Evolutionary conservation across 2,113 vertebrate genomes (phyloP), one percentile per base, ranked within the genome.

Genomic region (Heteronetta atricapilla): DNA sequence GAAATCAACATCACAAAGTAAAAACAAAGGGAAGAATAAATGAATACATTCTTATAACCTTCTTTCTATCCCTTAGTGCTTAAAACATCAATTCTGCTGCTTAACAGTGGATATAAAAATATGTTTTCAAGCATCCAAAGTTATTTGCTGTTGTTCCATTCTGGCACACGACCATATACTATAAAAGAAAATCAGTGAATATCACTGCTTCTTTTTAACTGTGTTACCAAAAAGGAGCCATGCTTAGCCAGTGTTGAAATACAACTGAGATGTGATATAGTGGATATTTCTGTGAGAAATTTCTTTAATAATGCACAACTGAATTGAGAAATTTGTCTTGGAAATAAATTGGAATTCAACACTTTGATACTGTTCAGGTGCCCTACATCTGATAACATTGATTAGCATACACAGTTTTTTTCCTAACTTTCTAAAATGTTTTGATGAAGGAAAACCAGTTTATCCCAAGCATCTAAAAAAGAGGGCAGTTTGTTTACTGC

Each of bases 1-100:
- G 4, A 44, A 18, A 17, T 56, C 29, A 21, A 6, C 33, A 11
- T 20, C 0, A 0, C 16, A 22, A 52, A n/a, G n/a, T 13, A 26
- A 74, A 55, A 68, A 60, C 1, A 44, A 17, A 63, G 25, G n/a
- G 29, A 56, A 59, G 23, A 79, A 8, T 52, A 42, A 14, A 60
- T 9, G 8, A 83, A n/a, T 42, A 19, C 16, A 13, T 81, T 23
- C 34, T 85, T 85, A 13, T 2, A 67, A 26, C 8, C 25, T 34
- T 25, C n/a, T 64, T n/a, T 22, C 7, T 74, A 23, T 28, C 34
- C 9, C 3, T 26, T 53, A 11, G 11, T 42, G 34, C 29, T 68
- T 33, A 25, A 55, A 78, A 40, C 23, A 7, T 44, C 26, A 36
- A 22, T 82, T 82, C 33, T 91, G 23, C 26, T 83, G 18, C n/a